These are phyloP conservation scores for Myrmecobius fasciatus DNA, from an alignment of 2,113 vertebrate species.

Conservation along the genomic window DNA sequence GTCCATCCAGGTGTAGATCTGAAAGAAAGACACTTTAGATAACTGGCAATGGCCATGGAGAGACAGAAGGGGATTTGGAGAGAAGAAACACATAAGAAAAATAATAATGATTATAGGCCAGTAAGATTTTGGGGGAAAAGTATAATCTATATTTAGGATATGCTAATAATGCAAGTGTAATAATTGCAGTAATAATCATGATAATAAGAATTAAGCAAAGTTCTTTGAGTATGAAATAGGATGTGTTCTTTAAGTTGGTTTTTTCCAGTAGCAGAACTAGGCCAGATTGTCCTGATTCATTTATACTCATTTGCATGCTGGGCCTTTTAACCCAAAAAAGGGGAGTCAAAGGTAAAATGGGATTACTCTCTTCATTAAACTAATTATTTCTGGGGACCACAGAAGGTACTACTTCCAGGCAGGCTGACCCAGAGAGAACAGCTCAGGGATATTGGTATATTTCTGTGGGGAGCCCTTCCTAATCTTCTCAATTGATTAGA, in stretches of 20 bases:
- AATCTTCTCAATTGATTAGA: neutral
- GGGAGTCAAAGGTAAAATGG: neutral
- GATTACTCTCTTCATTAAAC: neutral
- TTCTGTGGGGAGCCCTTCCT: neutral
- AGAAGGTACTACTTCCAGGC: neutral
- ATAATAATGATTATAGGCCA: too few species aligned
- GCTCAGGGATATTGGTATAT: neutral
- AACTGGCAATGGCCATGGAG: accelerated
- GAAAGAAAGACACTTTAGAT: constrained; percentile 60
- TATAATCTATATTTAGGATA: too few species aligned
- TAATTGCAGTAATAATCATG: too few species aligned
- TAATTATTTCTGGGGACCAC: neutral
- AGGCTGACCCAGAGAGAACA: neutral
- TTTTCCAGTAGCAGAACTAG: neutral
- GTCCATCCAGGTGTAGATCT: constrained; percentile 94
- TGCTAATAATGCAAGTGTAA: too few species aligned
- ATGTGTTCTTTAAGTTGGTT: neutral
- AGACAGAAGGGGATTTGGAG: neutral
- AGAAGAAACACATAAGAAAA: neutral
- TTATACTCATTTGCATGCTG: neutral
- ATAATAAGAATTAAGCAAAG: neutral
- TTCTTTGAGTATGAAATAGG: neutral
- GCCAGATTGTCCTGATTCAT: neutral
- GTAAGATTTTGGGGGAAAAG: neutral
- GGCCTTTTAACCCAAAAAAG: neutral